Evolutionary conservation across 92 coral and sea anemone species (phyloP).

Genomic region (Galaxea fascicularis): DNA sequence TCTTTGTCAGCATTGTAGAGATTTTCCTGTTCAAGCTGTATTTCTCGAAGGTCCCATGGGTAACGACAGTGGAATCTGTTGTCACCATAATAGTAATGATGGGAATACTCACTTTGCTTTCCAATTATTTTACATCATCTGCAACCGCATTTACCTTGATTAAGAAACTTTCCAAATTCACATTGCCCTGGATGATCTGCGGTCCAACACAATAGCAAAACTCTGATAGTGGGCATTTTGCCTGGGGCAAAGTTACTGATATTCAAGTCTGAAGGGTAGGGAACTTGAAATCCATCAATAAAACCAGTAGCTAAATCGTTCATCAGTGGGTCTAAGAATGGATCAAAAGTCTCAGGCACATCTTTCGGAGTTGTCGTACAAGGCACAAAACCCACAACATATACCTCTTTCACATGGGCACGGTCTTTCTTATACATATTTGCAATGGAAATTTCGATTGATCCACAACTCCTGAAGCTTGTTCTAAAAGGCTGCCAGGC

Average conservation of each 20-base stretch:
- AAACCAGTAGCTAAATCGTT: conserved; percentile 62
- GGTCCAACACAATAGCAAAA: conserved; percentile 68
- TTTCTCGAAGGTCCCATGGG: conserved; percentile 59
- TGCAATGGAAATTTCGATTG: conserved; percentile 66
- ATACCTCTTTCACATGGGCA: conserved; percentile 63
- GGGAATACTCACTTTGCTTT: conserved; percentile 54
- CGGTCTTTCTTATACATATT: conserved; percentile 65
- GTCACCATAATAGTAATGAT: conserved; percentile 66
- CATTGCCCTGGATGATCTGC: conserved; percentile 79
- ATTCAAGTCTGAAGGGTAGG: conserved; percentile 52
- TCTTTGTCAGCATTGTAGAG: conserved; percentile 54
- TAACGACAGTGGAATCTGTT: conserved; percentile 70
- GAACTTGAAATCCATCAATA: conserved; percentile 71
- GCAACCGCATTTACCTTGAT: conserved; percentile 76
- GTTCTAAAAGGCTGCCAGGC: conserved; percentile 68
- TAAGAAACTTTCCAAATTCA: conserved; percentile 72
- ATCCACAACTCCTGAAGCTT: conserved; percentile 63
- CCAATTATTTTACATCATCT: conserved; percentile 69
- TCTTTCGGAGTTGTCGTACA: conserved; percentile 54
- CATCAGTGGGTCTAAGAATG: conserved; percentile 76
- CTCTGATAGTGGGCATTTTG: conserved; percentile 50
- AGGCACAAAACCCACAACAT: conserved; percentile 77
- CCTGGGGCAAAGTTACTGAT: conserved; percentile 31
- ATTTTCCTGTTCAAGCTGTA: conserved; percentile 39
- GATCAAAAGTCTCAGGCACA: conserved; percentile 64